Evolutionary conservation across 2,888 invertebrate genomes (phyloP).

Genomic region (Lumbricus terrestris): DNA sequence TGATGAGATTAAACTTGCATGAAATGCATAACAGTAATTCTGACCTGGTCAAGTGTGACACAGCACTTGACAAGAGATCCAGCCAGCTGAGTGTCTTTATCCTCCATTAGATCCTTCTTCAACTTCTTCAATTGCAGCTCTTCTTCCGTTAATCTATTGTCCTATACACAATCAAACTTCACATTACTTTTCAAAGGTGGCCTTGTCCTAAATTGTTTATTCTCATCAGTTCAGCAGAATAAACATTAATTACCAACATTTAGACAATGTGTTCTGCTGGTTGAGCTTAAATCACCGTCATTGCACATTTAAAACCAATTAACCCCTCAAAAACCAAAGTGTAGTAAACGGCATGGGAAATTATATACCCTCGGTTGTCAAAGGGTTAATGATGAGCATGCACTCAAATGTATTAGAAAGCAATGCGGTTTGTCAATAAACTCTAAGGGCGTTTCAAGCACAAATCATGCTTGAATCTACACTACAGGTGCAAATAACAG

Average conservation of each 20-base stretch:
- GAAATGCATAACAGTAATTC: background rate
- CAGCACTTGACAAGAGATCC: slow-evolving; percentile 84
- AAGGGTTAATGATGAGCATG: too few relatives aligned
- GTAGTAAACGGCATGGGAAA: too few relatives aligned
- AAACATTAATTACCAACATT: background rate
- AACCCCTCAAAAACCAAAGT: too few relatives aligned
- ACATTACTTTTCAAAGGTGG: background rate
- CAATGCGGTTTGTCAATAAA: too few relatives aligned
- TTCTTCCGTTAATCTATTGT: background rate
- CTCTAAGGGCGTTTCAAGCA: background rate
- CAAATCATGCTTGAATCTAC: background rate
- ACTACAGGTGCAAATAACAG: background rate
- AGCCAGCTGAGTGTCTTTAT: slow-evolving; percentile 87
- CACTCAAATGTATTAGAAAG: too few relatives aligned
- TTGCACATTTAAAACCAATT: background rate
- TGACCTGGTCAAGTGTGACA: slow-evolving; percentile 83
- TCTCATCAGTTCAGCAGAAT: background rate
- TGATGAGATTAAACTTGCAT: background rate
- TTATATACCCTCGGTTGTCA: too few relatives aligned
- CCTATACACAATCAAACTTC: slow-evolving; percentile 42
- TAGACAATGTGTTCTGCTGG: too few relatives aligned
- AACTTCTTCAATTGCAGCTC: slow-evolving; percentile 23
- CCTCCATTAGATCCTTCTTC: slow-evolving; percentile 68
- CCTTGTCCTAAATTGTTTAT: background rate
- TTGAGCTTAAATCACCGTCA: background rate